phyloP scores from a whole-genome alignment of 2,797 vertebrate genomes.

The Aulostomus chinensis region DNA sequence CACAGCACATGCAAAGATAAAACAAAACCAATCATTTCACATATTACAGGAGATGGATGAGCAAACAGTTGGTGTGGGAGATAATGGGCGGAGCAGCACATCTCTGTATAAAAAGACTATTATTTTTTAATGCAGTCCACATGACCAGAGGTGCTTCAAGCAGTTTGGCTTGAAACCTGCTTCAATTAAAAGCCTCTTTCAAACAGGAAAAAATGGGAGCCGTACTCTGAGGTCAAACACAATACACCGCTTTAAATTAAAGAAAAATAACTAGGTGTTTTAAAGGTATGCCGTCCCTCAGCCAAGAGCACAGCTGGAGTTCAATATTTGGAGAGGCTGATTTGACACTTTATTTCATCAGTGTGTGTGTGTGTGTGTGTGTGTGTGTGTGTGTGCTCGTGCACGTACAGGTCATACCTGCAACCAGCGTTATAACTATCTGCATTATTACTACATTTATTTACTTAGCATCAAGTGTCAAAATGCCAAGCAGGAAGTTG shows the following conservation, averaged over 20 bases:
- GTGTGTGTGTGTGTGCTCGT: no score
- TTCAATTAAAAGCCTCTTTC: conserved; percentile 46
- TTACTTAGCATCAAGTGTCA: conserved; percentile 48
- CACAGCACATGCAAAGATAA: conserved; percentile 15
- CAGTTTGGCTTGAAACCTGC: no score
- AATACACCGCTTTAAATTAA: conserved; percentile 36
- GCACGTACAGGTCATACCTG: not conserved
- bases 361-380: no score
- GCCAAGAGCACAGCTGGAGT: conserved; percentile 22
- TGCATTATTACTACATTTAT: conserved; percentile 59
- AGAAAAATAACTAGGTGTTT: conserved; percentile 46
- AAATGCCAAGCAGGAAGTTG: conserved; percentile 62
- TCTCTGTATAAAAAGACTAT: conserved; percentile 14
- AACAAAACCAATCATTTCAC: conserved; percentile 29
- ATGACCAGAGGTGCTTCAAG: conserved; percentile 16
- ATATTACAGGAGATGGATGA: conserved; percentile 9
- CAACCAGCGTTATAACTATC: conserved; percentile 23
- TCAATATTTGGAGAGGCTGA: conserved; percentile 41
- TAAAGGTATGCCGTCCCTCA: conserved; percentile 25
- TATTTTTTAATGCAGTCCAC: conserved; percentile 40
- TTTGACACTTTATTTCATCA: conserved; percentile 64
- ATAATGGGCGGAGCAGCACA: not conserved
- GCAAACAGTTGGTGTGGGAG: conserved; percentile 10
- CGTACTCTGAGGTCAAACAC: conserved; percentile 42
- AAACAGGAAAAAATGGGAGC: conserved; percentile 36